These are phyloP conservation scores for Papilio gigon DNA, from an alignment of 2,888 invertebrate genomes.

Conservation along the genomic window DNA sequence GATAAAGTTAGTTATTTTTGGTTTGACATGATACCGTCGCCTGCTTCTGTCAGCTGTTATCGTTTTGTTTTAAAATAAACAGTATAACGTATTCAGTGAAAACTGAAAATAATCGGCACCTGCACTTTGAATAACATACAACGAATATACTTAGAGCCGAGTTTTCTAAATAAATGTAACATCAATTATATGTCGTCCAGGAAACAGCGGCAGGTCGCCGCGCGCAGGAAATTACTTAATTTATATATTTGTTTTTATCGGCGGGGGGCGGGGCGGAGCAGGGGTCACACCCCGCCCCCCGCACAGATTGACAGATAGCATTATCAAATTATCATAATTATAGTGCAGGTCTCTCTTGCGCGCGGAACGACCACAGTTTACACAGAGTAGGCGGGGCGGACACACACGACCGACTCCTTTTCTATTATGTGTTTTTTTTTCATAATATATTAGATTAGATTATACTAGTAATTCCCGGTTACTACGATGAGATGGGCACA, in stretches of 20 bases:
- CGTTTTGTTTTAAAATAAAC: no score
- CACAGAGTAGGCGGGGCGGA: constrained; percentile 38
- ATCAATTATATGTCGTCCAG: not conserved
- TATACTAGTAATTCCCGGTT: no score
- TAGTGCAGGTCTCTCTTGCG: constrained; percentile 51
- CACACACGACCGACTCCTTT: not conserved
- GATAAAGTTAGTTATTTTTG: no score
- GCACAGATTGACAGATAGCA: constrained; percentile 63
- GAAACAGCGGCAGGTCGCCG: not conserved
- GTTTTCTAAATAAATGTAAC: not conserved
- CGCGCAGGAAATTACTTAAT: constrained; percentile 24
- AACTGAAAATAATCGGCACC: no score
- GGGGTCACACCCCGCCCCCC: constrained; percentile 50
- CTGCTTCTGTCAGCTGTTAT: no score
- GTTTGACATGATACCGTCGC: no score
- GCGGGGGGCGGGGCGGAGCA: constrained; percentile 6
- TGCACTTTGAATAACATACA: no score
- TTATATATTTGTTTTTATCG: constrained; percentile 33
- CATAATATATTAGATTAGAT: no score
- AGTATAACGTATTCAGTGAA: no score
- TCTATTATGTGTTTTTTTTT: not conserved
- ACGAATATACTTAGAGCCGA: not conserved
- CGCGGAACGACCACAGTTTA: constrained; percentile 48
- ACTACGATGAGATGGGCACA: no score
- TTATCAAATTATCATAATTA: constrained; percentile 66